These are phyloP conservation scores for Brenthis daphne DNA, from an alignment of 2,888 invertebrate species.

Conservation along the genomic window DNA sequence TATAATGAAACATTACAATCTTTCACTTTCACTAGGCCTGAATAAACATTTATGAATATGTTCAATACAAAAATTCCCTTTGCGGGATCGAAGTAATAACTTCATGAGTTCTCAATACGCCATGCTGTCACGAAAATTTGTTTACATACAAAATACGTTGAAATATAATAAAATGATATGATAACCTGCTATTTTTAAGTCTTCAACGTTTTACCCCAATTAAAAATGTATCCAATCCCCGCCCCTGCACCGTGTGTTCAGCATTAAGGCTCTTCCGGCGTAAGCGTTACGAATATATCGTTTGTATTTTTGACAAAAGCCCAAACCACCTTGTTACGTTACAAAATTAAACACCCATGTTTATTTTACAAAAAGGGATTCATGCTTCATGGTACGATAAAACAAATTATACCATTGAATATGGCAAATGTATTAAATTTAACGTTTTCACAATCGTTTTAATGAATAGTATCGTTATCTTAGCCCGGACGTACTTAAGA, in stretches of 20 bases:
- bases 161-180: no score
- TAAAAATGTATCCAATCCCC: slow-evolving; percentile 9
- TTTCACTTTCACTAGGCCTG: no score
- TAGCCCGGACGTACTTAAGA: background rate
- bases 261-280: slow-evolving; percentile 22
- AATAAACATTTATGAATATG: no score
- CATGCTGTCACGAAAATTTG: no score
- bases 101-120: no score
- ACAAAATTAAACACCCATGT: slow-evolving; percentile 22
- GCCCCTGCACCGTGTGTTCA: background rate
- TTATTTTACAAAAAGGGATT: slow-evolving; percentile 26
- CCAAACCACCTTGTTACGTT: slow-evolving; percentile 24
- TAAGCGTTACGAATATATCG: slow-evolving; percentile 25
- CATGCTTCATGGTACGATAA: slow-evolving; percentile 9
- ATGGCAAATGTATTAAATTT: slow-evolving; percentile 7
- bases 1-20: no score
- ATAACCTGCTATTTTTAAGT: no score
- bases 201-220: background rate
- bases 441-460: slow-evolving; percentile 2
- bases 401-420: slow-evolving; percentile 12
- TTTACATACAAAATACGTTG: no score
- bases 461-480: background rate
- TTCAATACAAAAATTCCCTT: no score
- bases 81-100: no score
- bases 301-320: slow-evolving; percentile 35